Evolutionary conservation across 2,113 vertebrate genomes (phyloP).

Genomic region (Nycticorax nycticorax): DNA sequence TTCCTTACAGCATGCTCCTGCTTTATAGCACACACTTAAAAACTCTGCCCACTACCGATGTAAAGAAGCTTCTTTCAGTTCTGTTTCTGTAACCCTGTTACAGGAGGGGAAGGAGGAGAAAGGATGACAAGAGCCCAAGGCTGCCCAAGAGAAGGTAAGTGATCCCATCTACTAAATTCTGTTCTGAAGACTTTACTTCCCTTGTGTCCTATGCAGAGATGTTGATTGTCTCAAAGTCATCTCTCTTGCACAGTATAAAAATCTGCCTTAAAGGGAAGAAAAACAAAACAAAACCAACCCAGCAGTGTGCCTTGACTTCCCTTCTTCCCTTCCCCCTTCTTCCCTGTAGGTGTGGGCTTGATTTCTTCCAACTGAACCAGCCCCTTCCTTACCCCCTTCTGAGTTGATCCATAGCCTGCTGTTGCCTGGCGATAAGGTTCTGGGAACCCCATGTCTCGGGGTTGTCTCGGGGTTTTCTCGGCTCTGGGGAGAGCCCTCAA

Average conservation of each 20-base stretch:
- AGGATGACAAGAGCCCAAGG: slow-evolving; percentile 96
- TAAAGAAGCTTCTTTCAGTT: neutral
- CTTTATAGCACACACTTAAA: neutral
- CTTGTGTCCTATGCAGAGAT: neutral
- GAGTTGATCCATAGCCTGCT: neutral
- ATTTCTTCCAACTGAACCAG: neutral
- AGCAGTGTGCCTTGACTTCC: neutral
- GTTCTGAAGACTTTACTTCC: neutral
- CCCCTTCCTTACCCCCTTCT: neutral
- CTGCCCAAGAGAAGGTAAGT: slow-evolving; percentile 92
- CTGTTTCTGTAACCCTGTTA: slow-evolving; percentile 29
- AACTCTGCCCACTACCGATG: neutral
- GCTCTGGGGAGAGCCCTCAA: neutral
- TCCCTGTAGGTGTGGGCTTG: neutral
- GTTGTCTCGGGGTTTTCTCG: neutral
- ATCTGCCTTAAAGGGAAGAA: neutral
- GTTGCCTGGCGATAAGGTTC: neutral
- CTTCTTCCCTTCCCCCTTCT: neutral
- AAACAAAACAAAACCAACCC: neutral
- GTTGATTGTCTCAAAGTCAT: neutral
- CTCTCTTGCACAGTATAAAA: neutral
- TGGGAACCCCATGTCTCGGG: neutral
- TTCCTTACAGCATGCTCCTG: neutral
- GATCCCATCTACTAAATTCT: neutral
- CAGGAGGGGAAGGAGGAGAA: slow-evolving; percentile 93